These are phyloP conservation scores for Grammomys surdaster DNA, from an alignment of 2,113 vertebrate genomes.

Conservation along the genomic window DNA sequence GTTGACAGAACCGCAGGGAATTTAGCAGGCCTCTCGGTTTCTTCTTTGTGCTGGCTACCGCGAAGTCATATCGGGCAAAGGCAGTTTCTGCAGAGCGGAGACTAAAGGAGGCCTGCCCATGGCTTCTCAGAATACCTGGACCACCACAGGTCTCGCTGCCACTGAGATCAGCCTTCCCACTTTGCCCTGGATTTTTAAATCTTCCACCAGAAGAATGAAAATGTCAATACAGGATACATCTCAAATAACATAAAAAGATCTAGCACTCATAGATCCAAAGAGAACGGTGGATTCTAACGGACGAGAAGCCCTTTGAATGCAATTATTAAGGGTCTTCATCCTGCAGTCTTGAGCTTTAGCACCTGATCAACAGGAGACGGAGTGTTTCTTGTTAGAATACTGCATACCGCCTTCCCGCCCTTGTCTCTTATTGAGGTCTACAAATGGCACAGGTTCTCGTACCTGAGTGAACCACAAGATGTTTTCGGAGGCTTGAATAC, in stretches of 20 bases:
- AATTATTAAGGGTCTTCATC: background rate
- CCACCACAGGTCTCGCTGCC: background rate
- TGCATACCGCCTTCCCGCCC: background rate
- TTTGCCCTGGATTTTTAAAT: slow-evolving; percentile 14
- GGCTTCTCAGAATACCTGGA: background rate
- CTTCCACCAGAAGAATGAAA: background rate
- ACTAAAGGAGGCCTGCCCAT: background rate
- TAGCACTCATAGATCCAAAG: background rate
- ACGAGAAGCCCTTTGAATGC: background rate
- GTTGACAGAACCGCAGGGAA: background rate
- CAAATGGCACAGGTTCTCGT: slow-evolving; percentile 59
- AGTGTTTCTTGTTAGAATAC: slow-evolving; percentile 19
- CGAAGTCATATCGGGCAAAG: background rate
- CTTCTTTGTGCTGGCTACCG: background rate
- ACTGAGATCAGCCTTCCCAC: background rate
- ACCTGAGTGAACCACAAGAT: slow-evolving; percentile 99
- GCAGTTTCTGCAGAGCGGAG: background rate
- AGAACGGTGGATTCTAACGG: background rate
- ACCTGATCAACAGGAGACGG: background rate
- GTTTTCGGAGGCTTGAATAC: slow-evolving; percentile 99
- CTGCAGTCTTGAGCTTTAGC: background rate
- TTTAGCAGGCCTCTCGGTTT: background rate
- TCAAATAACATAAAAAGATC: background rate
- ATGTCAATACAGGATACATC: background rate
- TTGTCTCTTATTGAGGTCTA: slow-evolving; percentile 21